Base-by-base conservation (phyloP, 2,113 vertebrate species). In the Neofelis nebulosa region DNA sequence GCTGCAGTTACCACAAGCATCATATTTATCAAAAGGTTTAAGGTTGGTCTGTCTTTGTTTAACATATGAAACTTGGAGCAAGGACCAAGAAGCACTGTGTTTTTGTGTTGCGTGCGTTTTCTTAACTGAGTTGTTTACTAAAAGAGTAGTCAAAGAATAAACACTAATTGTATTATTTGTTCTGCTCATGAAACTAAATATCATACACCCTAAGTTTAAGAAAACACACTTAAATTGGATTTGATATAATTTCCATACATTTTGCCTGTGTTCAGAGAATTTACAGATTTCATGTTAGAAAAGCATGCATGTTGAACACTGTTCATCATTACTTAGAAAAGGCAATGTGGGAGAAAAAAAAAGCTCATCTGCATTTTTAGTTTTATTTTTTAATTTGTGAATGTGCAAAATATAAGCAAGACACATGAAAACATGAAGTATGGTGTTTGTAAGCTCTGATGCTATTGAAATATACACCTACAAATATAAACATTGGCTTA, bases 1-100 rank as follows among this genome's bases (percentile, higher is more conserved):
- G 98, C 97, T 98, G 98, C 98, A 98, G 98, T 98, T 98, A 98
- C 98, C 98, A 98, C 97, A 96, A 52, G 98, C 97, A 98, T 99
- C 98, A 3, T 99, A 98, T 99, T 99, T 99, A 98, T 99, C 98
- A 98, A 98, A 98, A 98, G 98, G 97, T 98, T 98, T 99, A 98
- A 99, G 98, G 98, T 98, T 98, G 98, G 97, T 93, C 98, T 98
- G 96, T 98, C 98, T 99, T 98, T 99, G 98, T 98, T 99, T 98
- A 98, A 98, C 96, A 71, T 96, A 94, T 41, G 97, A 98, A 98
- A 97, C 95, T 96, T 97, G 91, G n/a, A 66, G 81, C 97, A 82
- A 21, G 91, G 97, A 97, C 87, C 92, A 94, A 96, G 96, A 98
- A 98, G 61, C 36, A 65, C 82, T 15, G 41, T 48, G 83, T 41